These are phyloP conservation scores for Tokudaia muenninki DNA, from an alignment of 2,797 vertebrate species.

Conservation along the genomic window DNA sequence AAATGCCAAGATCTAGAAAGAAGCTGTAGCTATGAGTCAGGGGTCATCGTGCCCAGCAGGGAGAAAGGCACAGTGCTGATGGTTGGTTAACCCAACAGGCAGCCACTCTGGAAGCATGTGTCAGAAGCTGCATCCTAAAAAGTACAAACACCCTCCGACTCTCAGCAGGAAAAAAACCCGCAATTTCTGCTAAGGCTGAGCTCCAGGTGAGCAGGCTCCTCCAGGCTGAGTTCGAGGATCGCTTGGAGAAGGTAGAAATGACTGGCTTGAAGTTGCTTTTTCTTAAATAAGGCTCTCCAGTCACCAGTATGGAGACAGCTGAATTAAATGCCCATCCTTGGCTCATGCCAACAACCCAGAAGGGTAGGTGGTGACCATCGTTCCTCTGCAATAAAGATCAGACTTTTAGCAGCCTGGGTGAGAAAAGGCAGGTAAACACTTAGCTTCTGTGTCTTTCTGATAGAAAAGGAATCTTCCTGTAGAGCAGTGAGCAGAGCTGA, in stretches of 20 bases:
- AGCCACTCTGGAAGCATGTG: not conserved
- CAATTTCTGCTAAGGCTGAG: not conserved
- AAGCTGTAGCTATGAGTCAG: rapidly evolving
- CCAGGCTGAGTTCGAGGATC: too few species aligned
- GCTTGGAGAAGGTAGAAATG: rapidly evolving
- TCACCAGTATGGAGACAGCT: rapidly evolving
- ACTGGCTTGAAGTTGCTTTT: rapidly evolving
- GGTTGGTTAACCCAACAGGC: not conserved
- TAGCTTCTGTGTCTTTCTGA: not conserved
- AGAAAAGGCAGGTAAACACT: not conserved
- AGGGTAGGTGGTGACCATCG: rapidly evolving
- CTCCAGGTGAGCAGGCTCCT: not conserved
- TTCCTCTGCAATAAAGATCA: not conserved
- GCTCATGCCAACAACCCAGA: not conserved
- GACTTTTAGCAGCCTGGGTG: not conserved
- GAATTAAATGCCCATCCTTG: rapidly evolving
- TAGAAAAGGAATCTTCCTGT: rapidly evolving
- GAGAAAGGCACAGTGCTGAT: rapidly evolving
- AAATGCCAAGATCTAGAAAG: not conserved
- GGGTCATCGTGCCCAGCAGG: not conserved
- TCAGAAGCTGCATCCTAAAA: not conserved
- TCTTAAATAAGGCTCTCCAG: rapidly evolving
- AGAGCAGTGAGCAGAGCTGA: not conserved
- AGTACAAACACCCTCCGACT: not conserved
- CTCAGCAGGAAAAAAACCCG: not conserved